These are phyloP conservation scores for Brachyistius frenatus DNA, from an alignment of 2,113 vertebrate species.

Conservation along the genomic window DNA sequence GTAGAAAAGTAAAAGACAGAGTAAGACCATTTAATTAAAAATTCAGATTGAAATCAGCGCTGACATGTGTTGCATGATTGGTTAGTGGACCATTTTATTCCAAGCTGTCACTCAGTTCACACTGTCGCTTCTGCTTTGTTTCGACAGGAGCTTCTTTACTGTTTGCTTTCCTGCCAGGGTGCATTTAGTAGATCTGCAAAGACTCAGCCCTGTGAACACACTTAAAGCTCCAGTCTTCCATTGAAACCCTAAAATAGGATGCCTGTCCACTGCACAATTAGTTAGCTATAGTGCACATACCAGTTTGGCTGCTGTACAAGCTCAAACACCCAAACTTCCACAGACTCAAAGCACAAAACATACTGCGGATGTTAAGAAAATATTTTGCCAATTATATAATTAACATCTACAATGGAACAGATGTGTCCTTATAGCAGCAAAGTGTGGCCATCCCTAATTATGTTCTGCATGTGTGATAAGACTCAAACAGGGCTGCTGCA, in stretches of 20 bases:
- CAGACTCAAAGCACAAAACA: background rate
- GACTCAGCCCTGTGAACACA: constrained; percentile 20
- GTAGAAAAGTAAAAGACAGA: constrained; percentile 10
- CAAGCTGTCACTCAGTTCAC: constrained; percentile 69
- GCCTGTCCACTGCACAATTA: no score
- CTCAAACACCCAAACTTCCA: background rate
- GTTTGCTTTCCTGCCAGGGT: constrained; percentile 21
- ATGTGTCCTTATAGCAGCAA: background rate
- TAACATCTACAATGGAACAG: background rate
- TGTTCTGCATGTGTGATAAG: constrained; percentile 17
- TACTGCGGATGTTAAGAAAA: background rate
- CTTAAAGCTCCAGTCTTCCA: background rate
- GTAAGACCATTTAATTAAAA: constrained; percentile 42
- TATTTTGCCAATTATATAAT: background rate
- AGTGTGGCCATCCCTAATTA: background rate
- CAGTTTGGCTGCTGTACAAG: background rate
- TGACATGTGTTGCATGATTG: constrained; percentile 47
- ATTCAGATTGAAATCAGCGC: constrained; percentile 40
- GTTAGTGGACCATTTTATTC: constrained; percentile 58
- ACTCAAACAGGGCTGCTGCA: constrained; percentile 23
- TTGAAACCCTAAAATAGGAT: no score
- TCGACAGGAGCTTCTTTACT: constrained; percentile 60
- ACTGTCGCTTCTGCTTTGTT: constrained; percentile 66
- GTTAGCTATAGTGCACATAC: no score
- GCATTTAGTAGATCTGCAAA: constrained; percentile 4